These are phyloP conservation scores for Corythoichthys haematopterus DNA, from an alignment of 2,113 vertebrate genomes.

Conservation along the genomic window DNA sequence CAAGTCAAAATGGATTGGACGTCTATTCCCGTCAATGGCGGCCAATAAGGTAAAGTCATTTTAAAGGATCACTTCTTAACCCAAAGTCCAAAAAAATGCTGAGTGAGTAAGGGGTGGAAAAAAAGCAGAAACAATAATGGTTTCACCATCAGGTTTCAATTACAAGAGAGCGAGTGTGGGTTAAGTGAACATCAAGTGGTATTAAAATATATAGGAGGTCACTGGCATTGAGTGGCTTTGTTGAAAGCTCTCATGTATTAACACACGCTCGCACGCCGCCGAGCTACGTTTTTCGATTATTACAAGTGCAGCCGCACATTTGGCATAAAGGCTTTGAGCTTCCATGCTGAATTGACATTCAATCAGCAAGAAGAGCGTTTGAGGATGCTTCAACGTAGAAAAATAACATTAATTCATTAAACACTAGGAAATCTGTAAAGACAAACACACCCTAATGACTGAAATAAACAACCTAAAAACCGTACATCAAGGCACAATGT, in stretches of 20 bases:
- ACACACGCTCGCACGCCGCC: constrained; percentile 60
- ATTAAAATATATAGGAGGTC: constrained; percentile 65
- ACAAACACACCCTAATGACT: neutral
- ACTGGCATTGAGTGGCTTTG: constrained; percentile 58
- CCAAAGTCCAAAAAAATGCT: constrained; percentile 32
- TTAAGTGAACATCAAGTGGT: constrained; percentile 70
- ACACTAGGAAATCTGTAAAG: too few species aligned
- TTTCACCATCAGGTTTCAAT: constrained; percentile 70
- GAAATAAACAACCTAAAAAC: neutral
- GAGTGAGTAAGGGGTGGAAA: constrained; percentile 29
- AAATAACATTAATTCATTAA: neutral
- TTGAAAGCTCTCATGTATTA: constrained; percentile 66
- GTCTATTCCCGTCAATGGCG: too few species aligned
- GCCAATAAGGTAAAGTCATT: neutral
- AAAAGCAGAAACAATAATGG: constrained; percentile 56
- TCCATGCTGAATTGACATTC: constrained; percentile 47
- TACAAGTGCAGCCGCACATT: constrained; percentile 48
- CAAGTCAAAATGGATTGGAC: too few species aligned
- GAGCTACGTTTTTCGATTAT: constrained; percentile 64
- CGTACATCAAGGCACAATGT: too few species aligned
- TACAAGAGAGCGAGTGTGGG: constrained; percentile 45
- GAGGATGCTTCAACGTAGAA: neutral
- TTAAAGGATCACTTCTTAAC: neutral
- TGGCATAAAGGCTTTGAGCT: constrained; percentile 44
- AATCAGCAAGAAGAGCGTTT: constrained; percentile 1